These are phyloP conservation scores for Patella depressa DNA, from an alignment of 2,888 invertebrate species.

Conservation along the genomic window DNA sequence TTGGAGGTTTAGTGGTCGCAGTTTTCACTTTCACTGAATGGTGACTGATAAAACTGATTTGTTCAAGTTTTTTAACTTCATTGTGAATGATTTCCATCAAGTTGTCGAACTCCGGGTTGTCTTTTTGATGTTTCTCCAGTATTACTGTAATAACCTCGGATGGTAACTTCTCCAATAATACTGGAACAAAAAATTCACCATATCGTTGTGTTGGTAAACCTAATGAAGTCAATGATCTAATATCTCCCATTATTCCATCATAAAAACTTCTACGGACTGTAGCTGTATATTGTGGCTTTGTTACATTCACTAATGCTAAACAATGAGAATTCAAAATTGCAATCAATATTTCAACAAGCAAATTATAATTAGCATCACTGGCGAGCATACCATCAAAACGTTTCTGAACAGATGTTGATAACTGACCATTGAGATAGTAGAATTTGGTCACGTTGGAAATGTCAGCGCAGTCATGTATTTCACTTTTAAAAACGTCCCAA, in stretches of 20 bases:
- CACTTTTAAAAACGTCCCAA: neutral
- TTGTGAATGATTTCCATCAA: too few species aligned
- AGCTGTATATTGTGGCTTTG: neutral
- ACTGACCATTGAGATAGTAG: neutral
- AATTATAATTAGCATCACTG: neutral
- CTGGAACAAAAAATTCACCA: neutral
- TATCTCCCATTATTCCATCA: neutral
- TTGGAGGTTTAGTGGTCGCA: too few species aligned
- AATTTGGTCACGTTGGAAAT: neutral
- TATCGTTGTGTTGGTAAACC: neutral
- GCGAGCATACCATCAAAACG: constrained; percentile 1
- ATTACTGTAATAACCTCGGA: neutral
- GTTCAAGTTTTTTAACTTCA: too few species aligned
- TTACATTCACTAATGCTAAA: neutral
- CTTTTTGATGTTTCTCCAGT: neutral
- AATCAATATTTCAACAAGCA: neutral
- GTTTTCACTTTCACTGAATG: too few species aligned
- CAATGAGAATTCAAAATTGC: neutral
- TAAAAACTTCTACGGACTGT: neutral
- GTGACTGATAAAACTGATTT: too few species aligned
- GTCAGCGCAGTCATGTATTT: neutral
- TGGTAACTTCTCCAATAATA: neutral
- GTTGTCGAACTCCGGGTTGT: neutral
- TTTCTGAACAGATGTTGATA: neutral
- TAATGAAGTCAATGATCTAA: neutral